Evolutionary conservation across 2,888 invertebrate genomes (phyloP).

Genomic region (Megaustenia siamemsis): DNA sequence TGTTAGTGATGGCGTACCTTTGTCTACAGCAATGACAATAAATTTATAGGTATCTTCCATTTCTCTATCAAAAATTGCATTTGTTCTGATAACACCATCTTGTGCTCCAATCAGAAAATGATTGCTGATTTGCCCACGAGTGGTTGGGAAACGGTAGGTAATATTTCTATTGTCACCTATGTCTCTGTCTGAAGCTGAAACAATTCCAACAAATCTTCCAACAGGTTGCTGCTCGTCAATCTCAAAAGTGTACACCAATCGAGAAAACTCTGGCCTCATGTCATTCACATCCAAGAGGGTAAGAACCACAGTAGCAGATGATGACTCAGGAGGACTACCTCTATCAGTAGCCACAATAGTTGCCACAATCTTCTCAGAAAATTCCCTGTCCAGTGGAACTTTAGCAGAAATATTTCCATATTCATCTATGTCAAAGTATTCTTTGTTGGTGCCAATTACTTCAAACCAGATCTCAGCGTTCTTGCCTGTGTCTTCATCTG

Average conservation of each 20-base stretch:
- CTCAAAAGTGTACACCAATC: slow-evolving; percentile 64
- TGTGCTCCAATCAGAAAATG: slow-evolving; percentile 47
- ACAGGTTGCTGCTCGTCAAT: slow-evolving; percentile 81
- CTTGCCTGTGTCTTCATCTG: slow-evolving; percentile 82
- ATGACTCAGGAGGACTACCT: slow-evolving; percentile 84
- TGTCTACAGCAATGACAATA: slow-evolving; percentile 52
- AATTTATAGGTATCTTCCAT: slow-evolving; percentile 34
- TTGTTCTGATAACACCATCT: slow-evolving; percentile 55
- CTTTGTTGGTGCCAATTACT: slow-evolving; percentile 58
- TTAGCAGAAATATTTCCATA: slow-evolving; percentile 92
- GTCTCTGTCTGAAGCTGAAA: slow-evolving; percentile 68
- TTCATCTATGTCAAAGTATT: slow-evolving; percentile 88
- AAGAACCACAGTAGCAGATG: slow-evolving; percentile 94
- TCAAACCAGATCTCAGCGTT: slow-evolving; percentile 82
- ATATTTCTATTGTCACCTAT: slow-evolving; percentile 53
- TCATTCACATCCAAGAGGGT: slow-evolving; percentile 97
- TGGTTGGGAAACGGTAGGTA: slow-evolving; percentile 20
- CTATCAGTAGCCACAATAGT: slow-evolving; percentile 92
- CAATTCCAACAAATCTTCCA: slow-evolving; percentile 70
- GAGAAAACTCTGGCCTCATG: slow-evolving; percentile 86
- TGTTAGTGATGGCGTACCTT: slow-evolving; percentile 52
- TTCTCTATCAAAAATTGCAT: slow-evolving; percentile 53
- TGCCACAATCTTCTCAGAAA: slow-evolving; percentile 84
- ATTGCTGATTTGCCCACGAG: not conserved
- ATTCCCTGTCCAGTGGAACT: slow-evolving; percentile 90